phyloP scores from a whole-genome alignment of 2,797 vertebrate species.

The Crocidura indochinensis region DNA sequence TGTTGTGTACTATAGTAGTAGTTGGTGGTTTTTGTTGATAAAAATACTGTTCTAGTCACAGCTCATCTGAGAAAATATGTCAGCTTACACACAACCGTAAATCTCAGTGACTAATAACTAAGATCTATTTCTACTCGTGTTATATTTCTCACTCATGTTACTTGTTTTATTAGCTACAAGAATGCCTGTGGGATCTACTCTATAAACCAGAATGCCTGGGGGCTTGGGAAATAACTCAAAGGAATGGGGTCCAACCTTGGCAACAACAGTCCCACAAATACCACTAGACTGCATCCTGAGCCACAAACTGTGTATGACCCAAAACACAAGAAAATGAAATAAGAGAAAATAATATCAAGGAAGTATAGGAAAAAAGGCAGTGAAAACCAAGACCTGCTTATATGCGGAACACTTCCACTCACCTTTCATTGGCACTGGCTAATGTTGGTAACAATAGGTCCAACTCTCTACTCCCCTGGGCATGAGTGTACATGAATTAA shows the following conservation, averaged over 20 bases:
- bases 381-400: slow-evolving; percentile 16
- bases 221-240: too few species aligned
- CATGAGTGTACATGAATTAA: too few species aligned
- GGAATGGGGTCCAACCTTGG: too few species aligned
- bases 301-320: too few species aligned
- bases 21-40: slow-evolving; percentile 43
- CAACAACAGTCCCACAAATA: too few species aligned
- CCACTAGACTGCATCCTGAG: too few species aligned
- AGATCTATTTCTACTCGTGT: background rate
- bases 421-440: background rate
- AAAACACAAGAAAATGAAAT: too few species aligned
- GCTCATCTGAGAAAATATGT: background rate
- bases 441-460: background rate
- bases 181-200: background rate
- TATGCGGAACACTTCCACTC: background rate
- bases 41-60: slow-evolving; percentile 8
- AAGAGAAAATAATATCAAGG: background rate
- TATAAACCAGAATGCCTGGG: too few species aligned
- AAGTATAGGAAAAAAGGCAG: background rate
- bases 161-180: background rate
- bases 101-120: background rate
- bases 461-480: background rate
- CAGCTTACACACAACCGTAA: slow-evolving; percentile 8
- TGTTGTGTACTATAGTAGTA: slow-evolving; percentile 36
- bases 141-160: background rate